Percentiles rank a stretch among this genome's conserved stretches.
These are phyloP conservation scores for Gymnothorax javanicus DNA, from an alignment of 2,797 vertebrate species.

Conservation along the genomic window DNA sequence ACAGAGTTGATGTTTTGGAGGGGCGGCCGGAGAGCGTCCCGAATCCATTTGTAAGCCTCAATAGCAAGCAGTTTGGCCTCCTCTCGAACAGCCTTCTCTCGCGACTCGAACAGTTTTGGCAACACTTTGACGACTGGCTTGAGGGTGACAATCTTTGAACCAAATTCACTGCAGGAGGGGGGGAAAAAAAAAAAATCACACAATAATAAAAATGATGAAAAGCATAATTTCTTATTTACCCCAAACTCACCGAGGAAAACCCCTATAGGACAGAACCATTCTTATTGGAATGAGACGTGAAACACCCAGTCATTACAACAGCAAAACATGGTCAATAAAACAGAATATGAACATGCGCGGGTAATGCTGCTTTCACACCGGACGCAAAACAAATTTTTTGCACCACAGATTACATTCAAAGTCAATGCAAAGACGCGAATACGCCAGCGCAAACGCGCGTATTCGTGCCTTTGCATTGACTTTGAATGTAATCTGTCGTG, in stretches of 20 bases:
- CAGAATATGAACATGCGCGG: no score
- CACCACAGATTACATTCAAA: no score
- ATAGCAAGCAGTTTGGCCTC: constrained; percentile 93
- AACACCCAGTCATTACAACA: no score
- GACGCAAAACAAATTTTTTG: no score
- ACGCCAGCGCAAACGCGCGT: no score
- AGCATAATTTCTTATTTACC: neutral
- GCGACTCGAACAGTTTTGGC: constrained; percentile 96
- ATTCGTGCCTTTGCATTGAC: no score
- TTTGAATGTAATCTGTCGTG: no score
- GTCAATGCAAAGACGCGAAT: no score
- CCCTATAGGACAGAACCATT: neutral
- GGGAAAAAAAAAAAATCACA: neutral
- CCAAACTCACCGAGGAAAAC: neutral
- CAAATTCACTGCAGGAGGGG: constrained; percentile 86
- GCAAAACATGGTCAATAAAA: no score
- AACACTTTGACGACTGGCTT: constrained; percentile 96
- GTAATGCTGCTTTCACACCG: no score
- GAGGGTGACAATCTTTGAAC: constrained; percentile 91
- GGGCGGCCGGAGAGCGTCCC: constrained; percentile 88
- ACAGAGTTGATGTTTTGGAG: constrained; percentile 93
- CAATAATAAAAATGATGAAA: neutral
- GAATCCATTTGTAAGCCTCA: constrained; percentile 95
- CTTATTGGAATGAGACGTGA: neutral
- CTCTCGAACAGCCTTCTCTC: constrained; percentile 94